Conservation (phyloP, 2,797 vertebrate genomes). For the Tinamus major region DNA sequence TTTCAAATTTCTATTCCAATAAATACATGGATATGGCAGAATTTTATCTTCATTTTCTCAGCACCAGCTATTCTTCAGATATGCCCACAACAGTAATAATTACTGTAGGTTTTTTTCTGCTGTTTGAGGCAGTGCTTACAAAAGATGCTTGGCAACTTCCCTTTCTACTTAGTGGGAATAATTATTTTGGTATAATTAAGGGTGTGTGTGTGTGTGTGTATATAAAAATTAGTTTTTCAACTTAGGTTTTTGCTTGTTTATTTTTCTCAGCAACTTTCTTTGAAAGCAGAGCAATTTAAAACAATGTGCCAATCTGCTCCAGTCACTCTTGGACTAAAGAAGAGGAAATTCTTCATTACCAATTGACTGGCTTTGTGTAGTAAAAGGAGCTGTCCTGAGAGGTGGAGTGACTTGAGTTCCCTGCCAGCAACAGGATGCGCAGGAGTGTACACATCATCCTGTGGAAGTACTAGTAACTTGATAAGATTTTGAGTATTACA, state of each 20-base stretch:
- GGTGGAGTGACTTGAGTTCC: not conserved
- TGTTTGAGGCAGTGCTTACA: not conserved
- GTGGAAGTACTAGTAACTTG: not conserved
- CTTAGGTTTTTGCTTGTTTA: too few species aligned
- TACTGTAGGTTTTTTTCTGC: conserved; percentile 7
- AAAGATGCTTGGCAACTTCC: not conserved
- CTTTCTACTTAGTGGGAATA: not conserved
- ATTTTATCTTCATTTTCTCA: not conserved
- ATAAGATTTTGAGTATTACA: not conserved
- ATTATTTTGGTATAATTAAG: too few species aligned
- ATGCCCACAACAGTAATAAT: not conserved
- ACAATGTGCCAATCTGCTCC: not conserved
- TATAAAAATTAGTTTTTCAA: too few species aligned
- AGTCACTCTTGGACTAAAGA: not conserved
- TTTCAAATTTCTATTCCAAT: conserved; percentile 15
- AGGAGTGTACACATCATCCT: not conserved
- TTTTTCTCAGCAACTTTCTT: not conserved
- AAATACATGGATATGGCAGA: conserved; percentile 8
- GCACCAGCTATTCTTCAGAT: not conserved
- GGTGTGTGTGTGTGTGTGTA: too few species aligned
- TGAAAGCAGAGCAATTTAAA: not conserved
- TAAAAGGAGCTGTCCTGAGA: not conserved
- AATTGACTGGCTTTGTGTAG: not conserved
- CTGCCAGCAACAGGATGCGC: not conserved
- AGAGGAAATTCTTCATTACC: not conserved